Evolutionary conservation across 2,888 invertebrate species (phyloP), one percentile per base, ranked within the genome.

Genomic region (Eilema sororculum): DNA sequence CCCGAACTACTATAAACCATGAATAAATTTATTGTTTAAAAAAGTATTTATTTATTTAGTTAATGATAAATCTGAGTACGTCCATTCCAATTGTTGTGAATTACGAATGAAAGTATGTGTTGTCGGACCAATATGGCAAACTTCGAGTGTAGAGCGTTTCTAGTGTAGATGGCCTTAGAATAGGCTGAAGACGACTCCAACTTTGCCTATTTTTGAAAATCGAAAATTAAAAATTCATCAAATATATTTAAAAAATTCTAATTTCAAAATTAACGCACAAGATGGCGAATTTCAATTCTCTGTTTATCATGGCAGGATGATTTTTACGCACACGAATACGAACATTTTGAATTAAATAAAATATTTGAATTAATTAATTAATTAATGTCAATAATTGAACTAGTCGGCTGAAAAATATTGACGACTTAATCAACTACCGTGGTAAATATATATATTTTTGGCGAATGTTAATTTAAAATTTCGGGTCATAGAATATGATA

Each of bases 101-200:
- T 77, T 75, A 79, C 69, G 73, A 73, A 73, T 71, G 71, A 75
- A 72, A 74, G 78, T 78, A 84, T 83, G 85, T 81, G 86, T 85
- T 78, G 81, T 83, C 79, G 91, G 91, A 91, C 90, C 90, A 90
- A 90, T 84, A 81, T 81, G 81, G 84, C 76, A 77, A 75, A 80
- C 76, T 78, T 81, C 80, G 81, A 73, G 81, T 85, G 85, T 85
- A 79, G 79, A 84, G 79, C 78, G 74, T 67, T 79, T 77, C 67
- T 84, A 80, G 78, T 68, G 70, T 78, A 81, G 83, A 76, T 80
- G 69, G 77, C 63, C 80, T 83, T 81, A 74, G 77, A 69, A 13
- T 33, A 58, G 30, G 33, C 68, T 72, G 66, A 68, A 66, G 68
- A 72, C 63, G 68, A 62, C 60, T n/a, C n/a, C 58, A 62, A 37